Percentiles rank a stretch among this genome's conserved stretches.
phyloP scores from a whole-genome alignment of 2,797 vertebrate species.

The Anolis apletophallus region DNA sequence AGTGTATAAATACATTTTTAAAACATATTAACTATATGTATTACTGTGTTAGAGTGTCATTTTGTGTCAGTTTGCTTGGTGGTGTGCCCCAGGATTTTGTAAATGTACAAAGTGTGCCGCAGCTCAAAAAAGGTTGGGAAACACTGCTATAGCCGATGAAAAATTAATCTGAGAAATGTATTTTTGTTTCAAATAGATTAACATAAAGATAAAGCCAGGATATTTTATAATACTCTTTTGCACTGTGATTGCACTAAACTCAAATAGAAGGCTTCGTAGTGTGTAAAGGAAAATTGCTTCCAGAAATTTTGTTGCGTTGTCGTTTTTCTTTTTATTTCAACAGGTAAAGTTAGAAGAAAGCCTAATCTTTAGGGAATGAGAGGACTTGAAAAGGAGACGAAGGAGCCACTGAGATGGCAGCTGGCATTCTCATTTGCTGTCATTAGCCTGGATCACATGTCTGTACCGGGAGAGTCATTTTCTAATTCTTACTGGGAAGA shows the following conservation, averaged over 20 bases:
- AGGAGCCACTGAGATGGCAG: constrained; percentile 52
- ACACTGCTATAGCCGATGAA: too few species aligned
- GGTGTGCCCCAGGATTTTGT: too few species aligned
- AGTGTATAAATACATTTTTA: too few species aligned
- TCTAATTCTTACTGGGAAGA: constrained; percentile 65
- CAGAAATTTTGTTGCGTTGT: background rate
- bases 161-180: background rate
- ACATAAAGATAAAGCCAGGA: background rate
- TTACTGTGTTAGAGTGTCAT: too few species aligned
- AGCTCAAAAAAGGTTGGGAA: too few species aligned
- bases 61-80: too few species aligned
- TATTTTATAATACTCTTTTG: constrained; percentile 7
- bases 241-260: constrained; percentile 36
- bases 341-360: constrained; percentile 62
- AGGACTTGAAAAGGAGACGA: constrained; percentile 52
- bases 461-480: constrained; percentile 56
- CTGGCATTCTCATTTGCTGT: constrained; percentile 66
- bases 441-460: constrained; percentile 58
- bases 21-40: too few species aligned
- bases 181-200: background rate
- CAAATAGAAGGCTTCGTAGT: constrained; percentile 59
- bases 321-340: constrained; percentile 52
- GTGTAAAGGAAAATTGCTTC: constrained; percentile 60
- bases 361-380: constrained; percentile 53
- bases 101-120: too few species aligned